Evolutionary conservation across 2,888 invertebrate species (phyloP), one percentile per base, ranked within the genome.

Genomic region (Drosophila tanythrix): DNA sequence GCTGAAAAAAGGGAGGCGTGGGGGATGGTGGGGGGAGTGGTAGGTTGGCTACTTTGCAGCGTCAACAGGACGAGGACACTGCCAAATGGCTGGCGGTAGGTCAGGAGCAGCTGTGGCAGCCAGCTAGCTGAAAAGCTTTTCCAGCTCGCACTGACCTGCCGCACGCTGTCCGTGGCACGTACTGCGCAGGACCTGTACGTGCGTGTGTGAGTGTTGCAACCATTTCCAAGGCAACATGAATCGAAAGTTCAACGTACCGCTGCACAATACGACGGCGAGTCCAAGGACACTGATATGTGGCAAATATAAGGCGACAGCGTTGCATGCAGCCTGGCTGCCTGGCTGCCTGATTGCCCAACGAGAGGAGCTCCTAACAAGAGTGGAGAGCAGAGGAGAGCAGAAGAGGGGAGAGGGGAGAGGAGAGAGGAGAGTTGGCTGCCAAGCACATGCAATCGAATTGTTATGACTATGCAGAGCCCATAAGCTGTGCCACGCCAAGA

Each of bases 281-380:
- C 90, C 91, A 91, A 91, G 88, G 90, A 90, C 88, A 88, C 85
- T 71, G 70, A 81, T 79, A 72, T 68, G 74, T 63, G 69, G 73
- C 70, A 69, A 65, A 48, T 48, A 33, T 25, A 27, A 33, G 55
- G 25, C 33, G 25, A 53, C 50, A 60, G 38, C 67, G 76, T 68
- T 62, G 74, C 77, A 62, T 76, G 68, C 75, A 72, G 46, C 53
- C 25, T 48, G 48, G 40, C 66, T 43, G 43, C 40, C 40, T n/a
- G 18, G 27, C 50, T 13, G 21, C 46, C 46, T 21, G 46, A 40
- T 52, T 52, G 52, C 33, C 15, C 31, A 31, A 31, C 51, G 33
- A 33, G 33, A 33, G 33, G 38, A 13, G 18, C 33, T 33, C 1
- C 33, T 1, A 33, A 33, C 33, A 11, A 33, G 38, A 13, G 18